Base-by-base conservation (phyloP, 2,888 invertebrate species). In the Lordiphosa andalusiaca region DNA sequence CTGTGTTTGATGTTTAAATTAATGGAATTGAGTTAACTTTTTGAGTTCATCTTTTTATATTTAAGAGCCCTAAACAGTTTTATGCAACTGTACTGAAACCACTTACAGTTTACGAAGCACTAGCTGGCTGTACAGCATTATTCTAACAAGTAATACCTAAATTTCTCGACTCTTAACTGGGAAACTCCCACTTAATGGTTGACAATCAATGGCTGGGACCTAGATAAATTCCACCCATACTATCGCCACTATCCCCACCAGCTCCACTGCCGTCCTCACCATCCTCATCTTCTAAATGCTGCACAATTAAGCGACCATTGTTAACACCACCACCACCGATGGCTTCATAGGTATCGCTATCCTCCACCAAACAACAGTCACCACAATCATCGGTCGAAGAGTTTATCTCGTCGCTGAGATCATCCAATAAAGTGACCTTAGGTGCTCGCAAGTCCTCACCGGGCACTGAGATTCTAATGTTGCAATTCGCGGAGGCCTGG, bases 341-440 rank as follows among this genome's bases (percentile, higher is more conserved):
- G 2, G 67, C 57, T 42, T 72, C 83, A 47, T 74, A 73, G 23
- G 78, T 73, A 61, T 78, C 84, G 50, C 73, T 75, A 44, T 80
- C 81, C 6, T 76, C 80, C 36, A 78, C 81, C 42, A 81, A 47
- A 6, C 81, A 83, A 38, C 83, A 81, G 10, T 83, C 84, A 13
- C 73, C 74, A 37, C 75, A 80, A 41, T 80, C 80, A 37, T 80
- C 80, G 10, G 76, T 82, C 25, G 76, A 82, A 3, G 83, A 82
- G 38, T 78, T 82, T 3, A 76, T 48, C 41, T 80, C 83, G 36
- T 80, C 78, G 53, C 74, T 77, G 49, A 78, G 73, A 71, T 84
- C 83, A 44, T 84, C 73, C 6, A 86, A 56, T 37, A 87, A 60
- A 35, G 84, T 87, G 16, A 87, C 86, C 66, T 87, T 87, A 6